phyloP scores from a whole-genome alignment of 2,113 vertebrate species.

The Megaptera novaeangliae region DNA sequence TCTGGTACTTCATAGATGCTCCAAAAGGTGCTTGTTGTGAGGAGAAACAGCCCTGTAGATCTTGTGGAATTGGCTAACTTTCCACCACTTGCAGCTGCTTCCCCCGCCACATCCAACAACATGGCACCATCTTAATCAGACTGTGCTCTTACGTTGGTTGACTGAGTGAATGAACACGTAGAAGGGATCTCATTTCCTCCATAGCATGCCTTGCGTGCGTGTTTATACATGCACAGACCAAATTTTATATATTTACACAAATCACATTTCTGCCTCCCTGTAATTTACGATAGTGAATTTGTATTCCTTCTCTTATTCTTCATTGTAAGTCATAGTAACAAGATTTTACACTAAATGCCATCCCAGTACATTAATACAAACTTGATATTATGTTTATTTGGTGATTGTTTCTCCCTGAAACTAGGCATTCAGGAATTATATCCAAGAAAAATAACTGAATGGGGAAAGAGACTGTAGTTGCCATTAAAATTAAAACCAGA shows the following conservation, averaged over 20 bases:
- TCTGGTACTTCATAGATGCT: neutral
- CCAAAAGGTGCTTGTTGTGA: neutral
- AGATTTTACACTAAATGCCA: slow-evolving; percentile 40
- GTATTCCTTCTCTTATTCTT: neutral
- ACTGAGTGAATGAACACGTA: neutral
- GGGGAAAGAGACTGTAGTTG: slow-evolving; percentile 9
- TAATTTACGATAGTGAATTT: neutral
- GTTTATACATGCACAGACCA: neutral
- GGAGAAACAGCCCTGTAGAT: neutral
- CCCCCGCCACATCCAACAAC: neutral
- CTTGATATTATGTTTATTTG: slow-evolving; percentile 55
- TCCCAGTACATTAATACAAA: neutral
- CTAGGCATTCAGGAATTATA: slow-evolving; percentile 39
- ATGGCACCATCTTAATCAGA: neutral
- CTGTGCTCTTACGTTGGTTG: neutral
- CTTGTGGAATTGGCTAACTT: neutral
- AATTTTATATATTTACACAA: neutral
- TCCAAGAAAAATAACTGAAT: slow-evolving; percentile 59
- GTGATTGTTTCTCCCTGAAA: slow-evolving; percentile 37
- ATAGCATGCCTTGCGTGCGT: neutral
- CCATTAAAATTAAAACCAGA: slow-evolving; percentile 66
- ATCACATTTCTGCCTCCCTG: neutral
- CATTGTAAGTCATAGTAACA: neutral
- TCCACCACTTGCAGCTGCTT: neutral
- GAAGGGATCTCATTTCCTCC: neutral